Percentiles rank a stretch among this genome's conserved stretches.
Evolutionary conservation across 2,113 vertebrate genomes (phyloP).

Genomic region (Odontesthes bonariensis): DNA sequence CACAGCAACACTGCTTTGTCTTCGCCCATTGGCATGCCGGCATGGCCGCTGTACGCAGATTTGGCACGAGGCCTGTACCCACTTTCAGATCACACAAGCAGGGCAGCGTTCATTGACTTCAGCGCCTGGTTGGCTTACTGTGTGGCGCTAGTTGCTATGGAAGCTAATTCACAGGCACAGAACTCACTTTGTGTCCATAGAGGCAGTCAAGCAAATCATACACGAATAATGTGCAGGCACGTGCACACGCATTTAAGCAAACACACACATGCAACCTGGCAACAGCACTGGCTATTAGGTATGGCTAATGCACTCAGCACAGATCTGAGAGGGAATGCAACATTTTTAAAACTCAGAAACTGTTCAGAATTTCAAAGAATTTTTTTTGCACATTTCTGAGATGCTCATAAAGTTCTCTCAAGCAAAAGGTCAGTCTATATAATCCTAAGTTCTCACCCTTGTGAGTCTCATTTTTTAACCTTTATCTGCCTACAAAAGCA

Average conservation of each 20-base stretch:
- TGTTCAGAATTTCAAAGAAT: no score
- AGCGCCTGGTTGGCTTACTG: constrained; percentile 44
- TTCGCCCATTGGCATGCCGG: constrained; percentile 35
- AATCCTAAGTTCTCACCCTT: no score
- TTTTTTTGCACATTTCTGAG: no score
- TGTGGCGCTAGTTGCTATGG: constrained; percentile 79
- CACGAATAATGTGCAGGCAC: constrained; percentile 17
- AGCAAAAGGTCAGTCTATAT: no score
- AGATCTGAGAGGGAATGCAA: neutral
- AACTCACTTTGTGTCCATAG: constrained; percentile 50
- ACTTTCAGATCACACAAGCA: constrained; percentile 59
- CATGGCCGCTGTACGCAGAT: constrained; percentile 47
- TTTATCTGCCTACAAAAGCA: no score
- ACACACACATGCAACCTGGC: constrained; percentile 46
- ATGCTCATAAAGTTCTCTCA: no score
- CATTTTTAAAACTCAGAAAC: neutral
- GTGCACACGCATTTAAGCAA: constrained; percentile 14
- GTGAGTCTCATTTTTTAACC: no score
- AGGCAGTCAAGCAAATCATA: constrained; percentile 53
- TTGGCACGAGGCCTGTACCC: constrained; percentile 64
- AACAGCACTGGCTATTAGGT: constrained; percentile 42
- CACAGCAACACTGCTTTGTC: constrained; percentile 61
- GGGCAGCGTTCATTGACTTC: constrained; percentile 58
- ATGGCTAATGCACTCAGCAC: constrained; percentile 20
- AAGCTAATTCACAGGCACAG: constrained; percentile 75